A percentile compares a stretch with the other conserved stretches of the same genome.
Evolutionary conservation across 2,888 invertebrate genomes (phyloP).

Genomic region (Apocheima hispidaria): DNA sequence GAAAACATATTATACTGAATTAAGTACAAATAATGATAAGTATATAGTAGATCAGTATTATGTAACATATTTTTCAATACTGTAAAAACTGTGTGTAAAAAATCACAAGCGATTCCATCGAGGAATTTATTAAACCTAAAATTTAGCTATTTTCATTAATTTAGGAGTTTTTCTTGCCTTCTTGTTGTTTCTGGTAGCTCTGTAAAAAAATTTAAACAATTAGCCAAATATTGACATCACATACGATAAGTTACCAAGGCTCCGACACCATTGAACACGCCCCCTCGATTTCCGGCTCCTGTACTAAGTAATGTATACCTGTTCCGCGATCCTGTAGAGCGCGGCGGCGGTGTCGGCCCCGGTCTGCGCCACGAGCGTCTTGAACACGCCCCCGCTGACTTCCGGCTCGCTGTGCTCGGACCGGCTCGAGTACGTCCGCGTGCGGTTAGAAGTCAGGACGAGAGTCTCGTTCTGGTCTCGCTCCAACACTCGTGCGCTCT

Average conservation of each 20-base stretch:
- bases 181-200: constrained; percentile 70
- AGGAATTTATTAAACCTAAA: constrained; percentile 37
- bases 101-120: constrained; percentile 13
- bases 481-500: constrained; percentile 53
- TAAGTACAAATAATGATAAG: constrained; percentile 8
- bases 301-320: constrained; percentile 60
- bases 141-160: constrained; percentile 13
- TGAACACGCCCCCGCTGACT: constrained; percentile 87
- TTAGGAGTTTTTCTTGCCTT: constrained; percentile 61
- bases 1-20: background rate
- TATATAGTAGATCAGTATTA: background rate
- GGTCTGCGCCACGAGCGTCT: constrained; percentile 89
- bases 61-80: constrained; percentile 19
- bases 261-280: too few relatives aligned
- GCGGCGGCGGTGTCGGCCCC: constrained; percentile 86
- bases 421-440: constrained; percentile 69
- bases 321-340: constrained; percentile 86
- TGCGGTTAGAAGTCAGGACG: constrained; percentile 55
- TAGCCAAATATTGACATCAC: too few relatives aligned
- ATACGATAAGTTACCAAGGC: too few relatives aligned
- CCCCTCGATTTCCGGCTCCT: too few relatives aligned
- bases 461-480: constrained; percentile 61
- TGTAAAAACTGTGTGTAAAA: background rate
- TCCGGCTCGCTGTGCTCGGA: constrained; percentile 68
- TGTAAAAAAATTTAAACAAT: constrained; percentile 56